Evolutionary conservation across 2,113 vertebrate species (phyloP).

Genomic region (Turnix velox): DNA sequence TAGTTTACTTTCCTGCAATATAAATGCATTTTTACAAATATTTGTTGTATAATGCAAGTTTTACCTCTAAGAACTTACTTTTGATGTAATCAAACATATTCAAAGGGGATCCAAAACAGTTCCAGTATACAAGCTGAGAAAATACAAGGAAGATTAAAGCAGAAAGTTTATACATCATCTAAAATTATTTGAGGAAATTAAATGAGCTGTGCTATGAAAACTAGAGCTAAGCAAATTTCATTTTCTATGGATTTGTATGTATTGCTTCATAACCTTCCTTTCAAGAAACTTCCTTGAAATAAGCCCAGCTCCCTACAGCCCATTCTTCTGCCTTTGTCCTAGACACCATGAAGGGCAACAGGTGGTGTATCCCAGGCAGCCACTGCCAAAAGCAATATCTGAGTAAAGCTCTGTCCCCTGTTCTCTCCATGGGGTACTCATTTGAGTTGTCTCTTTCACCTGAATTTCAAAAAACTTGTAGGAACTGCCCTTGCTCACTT

Average conservation of each 20-base stretch:
- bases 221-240: neutral
- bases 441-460: neutral
- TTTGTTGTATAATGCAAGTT: neutral
- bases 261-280: neutral
- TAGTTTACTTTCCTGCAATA: neutral
- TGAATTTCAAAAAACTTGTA: neutral
- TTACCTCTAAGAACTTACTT: constrained; percentile 4
- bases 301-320: neutral
- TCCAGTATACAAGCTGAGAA: neutral
- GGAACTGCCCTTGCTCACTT: neutral
- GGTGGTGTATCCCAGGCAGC: neutral
- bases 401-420: neutral
- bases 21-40: constrained; percentile 14
- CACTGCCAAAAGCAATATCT: neutral
- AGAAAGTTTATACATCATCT: neutral
- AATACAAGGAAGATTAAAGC: neutral
- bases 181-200: constrained; percentile 9
- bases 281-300: neutral
- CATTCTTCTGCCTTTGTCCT: neutral
- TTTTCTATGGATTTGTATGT: neutral
- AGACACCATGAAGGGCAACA: neutral
- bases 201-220: neutral
- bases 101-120: neutral
- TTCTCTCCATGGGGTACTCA: neutral
- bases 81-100: constrained; percentile 45